These are phyloP conservation scores for Orthonyx spaldingii DNA, from an alignment of 2,113 vertebrate species.

Conservation along the genomic window DNA sequence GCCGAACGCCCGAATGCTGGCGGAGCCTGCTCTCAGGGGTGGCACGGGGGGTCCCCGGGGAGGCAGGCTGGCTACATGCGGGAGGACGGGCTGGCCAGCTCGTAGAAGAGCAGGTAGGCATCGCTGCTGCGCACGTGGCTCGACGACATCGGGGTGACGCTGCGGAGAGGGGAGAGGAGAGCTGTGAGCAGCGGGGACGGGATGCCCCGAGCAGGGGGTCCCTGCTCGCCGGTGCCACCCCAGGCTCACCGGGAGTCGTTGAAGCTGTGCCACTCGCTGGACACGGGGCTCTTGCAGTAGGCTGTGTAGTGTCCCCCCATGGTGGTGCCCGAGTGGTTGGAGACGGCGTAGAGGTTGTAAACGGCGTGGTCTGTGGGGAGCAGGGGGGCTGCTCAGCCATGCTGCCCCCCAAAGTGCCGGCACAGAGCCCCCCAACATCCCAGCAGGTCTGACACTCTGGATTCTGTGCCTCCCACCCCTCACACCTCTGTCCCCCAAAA, in stretches of 20 bases:
- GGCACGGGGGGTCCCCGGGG: not conserved
- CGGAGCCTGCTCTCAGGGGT: not conserved
- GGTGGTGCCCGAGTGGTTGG: constrained; percentile 93
- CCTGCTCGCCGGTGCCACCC: rapidly evolving
- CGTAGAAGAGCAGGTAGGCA: constrained; percentile 95
- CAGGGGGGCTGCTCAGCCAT: not conserved
- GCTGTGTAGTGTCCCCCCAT: constrained; percentile 95
- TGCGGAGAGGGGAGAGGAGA: constrained; percentile 30
- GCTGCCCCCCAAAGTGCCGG: not conserved
- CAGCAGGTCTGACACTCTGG: not conserved
- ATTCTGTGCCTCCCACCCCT: not conserved
- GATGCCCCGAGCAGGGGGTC: not conserved
- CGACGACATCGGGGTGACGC: constrained; percentile 92
- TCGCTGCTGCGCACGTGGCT: constrained; percentile 96
- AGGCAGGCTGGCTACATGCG: constrained; percentile 75
- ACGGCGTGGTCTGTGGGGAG: constrained; percentile 76
- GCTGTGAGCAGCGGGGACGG: not conserved
- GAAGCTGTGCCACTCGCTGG: constrained; percentile 91
- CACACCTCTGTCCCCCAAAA: rapidly evolving
- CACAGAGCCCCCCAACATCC: rapidly evolving
- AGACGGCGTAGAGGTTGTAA: constrained; percentile 93
- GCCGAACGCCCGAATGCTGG: not conserved
- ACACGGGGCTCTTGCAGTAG: constrained; percentile 86
- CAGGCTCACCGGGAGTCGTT: constrained; percentile 88
- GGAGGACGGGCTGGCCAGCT: constrained; percentile 86